phyloP scores from a whole-genome alignment of 2,888 invertebrate species.

The Oscheius sp. region DNA sequence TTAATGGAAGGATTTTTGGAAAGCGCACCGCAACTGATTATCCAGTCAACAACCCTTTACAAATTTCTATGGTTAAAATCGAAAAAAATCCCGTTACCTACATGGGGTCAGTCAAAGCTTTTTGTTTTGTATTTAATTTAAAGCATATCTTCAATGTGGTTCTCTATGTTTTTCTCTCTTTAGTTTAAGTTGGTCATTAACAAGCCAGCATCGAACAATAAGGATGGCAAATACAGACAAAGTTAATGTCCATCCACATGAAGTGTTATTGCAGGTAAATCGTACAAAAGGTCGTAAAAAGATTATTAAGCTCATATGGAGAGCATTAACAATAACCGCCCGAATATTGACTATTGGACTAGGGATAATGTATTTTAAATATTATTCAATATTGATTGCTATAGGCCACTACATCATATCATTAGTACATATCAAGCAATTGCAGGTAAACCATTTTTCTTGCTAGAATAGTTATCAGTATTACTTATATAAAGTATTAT shows the following conservation, averaged over 20 bases:
- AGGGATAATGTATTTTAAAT: slow-evolving; percentile 30
- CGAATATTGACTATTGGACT: slow-evolving; percentile 43
- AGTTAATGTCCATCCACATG: slow-evolving; percentile 56
- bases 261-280: slow-evolving; percentile 54
- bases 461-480: too few relatives aligned
- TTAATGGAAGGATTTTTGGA: slow-evolving; percentile 59
- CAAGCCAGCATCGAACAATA: slow-evolving; percentile 59
- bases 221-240: slow-evolving; percentile 56
- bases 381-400: slow-evolving; percentile 31
- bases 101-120: neutral
- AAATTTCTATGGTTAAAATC: slow-evolving; percentile 7
- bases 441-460: slow-evolving; percentile 45
- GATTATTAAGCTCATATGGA: slow-evolving; percentile 58
- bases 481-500: neutral
- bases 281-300: too few relatives aligned
- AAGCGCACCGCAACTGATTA: slow-evolving; percentile 58
- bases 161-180: slow-evolving; percentile 54
- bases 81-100: neutral
- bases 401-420: slow-evolving; percentile 39
- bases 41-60: slow-evolving; percentile 39
- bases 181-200: slow-evolving; percentile 57
- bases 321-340: slow-evolving; percentile 51
- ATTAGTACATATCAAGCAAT: slow-evolving; percentile 39
- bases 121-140: neutral
- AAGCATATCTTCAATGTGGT: slow-evolving; percentile 43